phyloP scores from a whole-genome alignment of 37 sponge, comb jelly and placozoan species.

The Beroe forskalii region DNA sequence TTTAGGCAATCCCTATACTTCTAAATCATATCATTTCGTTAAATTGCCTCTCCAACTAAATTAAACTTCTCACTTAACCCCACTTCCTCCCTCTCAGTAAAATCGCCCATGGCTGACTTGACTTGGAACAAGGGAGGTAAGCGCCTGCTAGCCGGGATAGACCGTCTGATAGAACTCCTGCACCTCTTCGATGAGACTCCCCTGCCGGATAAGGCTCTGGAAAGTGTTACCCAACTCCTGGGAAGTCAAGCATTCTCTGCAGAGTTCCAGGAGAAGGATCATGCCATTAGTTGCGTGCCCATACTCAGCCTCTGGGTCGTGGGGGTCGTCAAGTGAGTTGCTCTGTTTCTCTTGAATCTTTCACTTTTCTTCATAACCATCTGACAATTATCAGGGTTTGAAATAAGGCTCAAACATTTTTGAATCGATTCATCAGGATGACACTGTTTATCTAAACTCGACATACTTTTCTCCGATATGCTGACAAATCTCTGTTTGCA shows the following conservation, averaged over 20 bases:
- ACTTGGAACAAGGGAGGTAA: slow-evolving; percentile 95
- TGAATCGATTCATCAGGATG: too few relatives aligned
- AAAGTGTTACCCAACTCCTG: slow-evolving; percentile 57
- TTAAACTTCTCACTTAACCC: too few relatives aligned
- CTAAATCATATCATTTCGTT: neutral
- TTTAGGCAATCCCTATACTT: neutral
- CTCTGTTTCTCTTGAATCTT: too few relatives aligned
- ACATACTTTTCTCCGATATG: too few relatives aligned
- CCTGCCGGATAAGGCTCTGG: slow-evolving; percentile 62
- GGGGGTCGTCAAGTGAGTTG: slow-evolving; percentile 55
- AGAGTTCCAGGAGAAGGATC: slow-evolving; percentile 48
- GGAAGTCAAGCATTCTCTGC: slow-evolving; percentile 57
- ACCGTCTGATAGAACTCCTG: slow-evolving; percentile 67
- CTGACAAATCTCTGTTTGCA: neutral
- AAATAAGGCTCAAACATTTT: too few relatives aligned
- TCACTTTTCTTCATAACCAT: too few relatives aligned
- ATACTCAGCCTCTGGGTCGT: slow-evolving; percentile 56
- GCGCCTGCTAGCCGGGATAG: slow-evolving; percentile 88
- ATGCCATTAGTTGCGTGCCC: slow-evolving; percentile 52
- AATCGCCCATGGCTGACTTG: slow-evolving; percentile 82
- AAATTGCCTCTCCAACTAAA: neutral
- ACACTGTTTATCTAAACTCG: too few relatives aligned
- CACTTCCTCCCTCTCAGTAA: slow-evolving; percentile 64
- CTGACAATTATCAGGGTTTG: too few relatives aligned
- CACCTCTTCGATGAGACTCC: slow-evolving; percentile 41